Evolutionary conservation across 2,888 invertebrate species (phyloP), one percentile per base, ranked within the genome.

Genomic region (Eledona agricola): DNA sequence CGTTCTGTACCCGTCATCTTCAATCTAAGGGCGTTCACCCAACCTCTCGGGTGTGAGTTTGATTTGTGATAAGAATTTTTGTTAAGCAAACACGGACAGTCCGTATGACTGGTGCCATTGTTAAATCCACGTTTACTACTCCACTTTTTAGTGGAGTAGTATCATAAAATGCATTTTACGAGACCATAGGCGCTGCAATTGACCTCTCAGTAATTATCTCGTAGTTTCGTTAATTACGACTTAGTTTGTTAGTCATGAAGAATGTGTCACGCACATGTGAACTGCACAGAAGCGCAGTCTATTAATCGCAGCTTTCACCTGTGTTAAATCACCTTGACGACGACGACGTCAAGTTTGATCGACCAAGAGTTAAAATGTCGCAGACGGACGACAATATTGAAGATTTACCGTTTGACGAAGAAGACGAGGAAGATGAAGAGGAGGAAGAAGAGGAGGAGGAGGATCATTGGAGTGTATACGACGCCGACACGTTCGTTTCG

Each of bases 401-500:
- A 19, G 64, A 68, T 29, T 25, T 67, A 12, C 58, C 63, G 2
- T 13, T 53, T 16, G 62, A 60, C 11, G 59, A 63, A 34, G 56
- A 58, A 51, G 58, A 57, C 9, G 51, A 57, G 4, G 58, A 60
- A 20, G 45, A 35, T 5, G 55, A 55, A 5, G 46, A 55, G n/a
- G 59, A 57, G 20, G 58, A 56, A 15, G 58, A 60, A 11, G 60
- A 52, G 43, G 77, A 57, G 13, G 61, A 61, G 32, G 53, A 54
- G 29, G 56, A 51, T 11, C 31, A 28, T 7, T 46, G 29, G 37
- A 59, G 62, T 43, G 51, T 69, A 31, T 77, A 76, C 54, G 63
- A 75, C 54, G 60, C 77, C 1, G 71, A 81, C 19, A 83, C 84
- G 54, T 85, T 82, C 62, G 66, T 82, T 13, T 85, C 86, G 0